Conservation (phyloP, 2,888 invertebrate species). For the Melieria omissa region DNA sequence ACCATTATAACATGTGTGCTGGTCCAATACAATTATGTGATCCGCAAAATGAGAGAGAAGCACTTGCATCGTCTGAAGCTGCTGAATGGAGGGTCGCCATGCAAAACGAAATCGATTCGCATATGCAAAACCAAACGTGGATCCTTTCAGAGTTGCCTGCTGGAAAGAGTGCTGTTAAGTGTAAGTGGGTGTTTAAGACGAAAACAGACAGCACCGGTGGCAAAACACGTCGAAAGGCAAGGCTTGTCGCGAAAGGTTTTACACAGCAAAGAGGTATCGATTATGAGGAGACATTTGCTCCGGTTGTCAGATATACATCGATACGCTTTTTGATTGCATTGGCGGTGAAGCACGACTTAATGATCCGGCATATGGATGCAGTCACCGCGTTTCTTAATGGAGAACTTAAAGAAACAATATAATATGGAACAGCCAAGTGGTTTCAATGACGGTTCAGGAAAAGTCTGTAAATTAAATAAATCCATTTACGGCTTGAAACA, state of each 20-base stretch:
- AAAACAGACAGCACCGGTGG: conserved; percentile 1
- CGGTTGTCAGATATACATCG: conserved; percentile 22
- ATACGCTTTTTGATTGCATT: conserved; percentile 18
- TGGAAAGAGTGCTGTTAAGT: background rate
- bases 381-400: conserved; percentile 37
- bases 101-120: background rate
- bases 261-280: conserved; percentile 20
- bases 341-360: conserved; percentile 12
- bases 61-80: background rate
- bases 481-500: conserved; percentile 27
- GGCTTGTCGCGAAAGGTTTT: conserved; percentile 22
- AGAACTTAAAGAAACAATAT: background rate
- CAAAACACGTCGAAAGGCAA: background rate
- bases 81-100: too few relatives aligned
- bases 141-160: background rate
- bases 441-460: conserved; percentile 14
- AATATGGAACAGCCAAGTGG: conserved; percentile 18
- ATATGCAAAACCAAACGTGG: conserved; percentile 7
- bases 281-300: conserved; percentile 28
- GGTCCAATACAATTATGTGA: too few relatives aligned
- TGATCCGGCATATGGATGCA: conserved; percentile 33
- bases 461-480: conserved; percentile 19
- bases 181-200: conserved; percentile 6
- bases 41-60: background rate
- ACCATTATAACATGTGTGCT: too few relatives aligned